Evolutionary conservation across 2,888 invertebrate species (phyloP).

Genomic region (Leucania comma): DNA sequence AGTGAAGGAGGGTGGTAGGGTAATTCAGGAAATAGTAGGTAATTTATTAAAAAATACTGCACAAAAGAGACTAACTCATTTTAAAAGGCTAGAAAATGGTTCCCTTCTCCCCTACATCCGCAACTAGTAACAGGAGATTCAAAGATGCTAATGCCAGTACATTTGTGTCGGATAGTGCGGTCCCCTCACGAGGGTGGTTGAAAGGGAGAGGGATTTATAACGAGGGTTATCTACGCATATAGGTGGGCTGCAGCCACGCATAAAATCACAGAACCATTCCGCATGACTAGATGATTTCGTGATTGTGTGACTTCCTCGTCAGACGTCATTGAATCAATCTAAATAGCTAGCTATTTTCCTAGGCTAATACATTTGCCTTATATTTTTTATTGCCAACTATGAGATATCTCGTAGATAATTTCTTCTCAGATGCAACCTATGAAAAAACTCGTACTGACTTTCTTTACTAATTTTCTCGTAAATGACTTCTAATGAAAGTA

Average conservation of each 20-base stretch:
- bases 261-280: constrained; percentile 31
- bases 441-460: too few relatives aligned
- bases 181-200: constrained; percentile 38
- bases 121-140: constrained; percentile 30
- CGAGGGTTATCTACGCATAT: constrained; percentile 34
- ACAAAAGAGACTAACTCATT: neutral
- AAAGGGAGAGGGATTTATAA: constrained; percentile 39
- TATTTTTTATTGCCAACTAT: too few relatives aligned
- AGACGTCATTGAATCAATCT: neutral
- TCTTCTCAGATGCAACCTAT: too few relatives aligned
- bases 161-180: constrained; percentile 14
- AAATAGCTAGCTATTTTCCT: neutral
- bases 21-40: neutral
- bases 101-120: constrained; percentile 6
- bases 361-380: too few relatives aligned
- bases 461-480: too few relatives aligned
- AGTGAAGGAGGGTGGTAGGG: neutral
- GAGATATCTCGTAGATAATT: too few relatives aligned
- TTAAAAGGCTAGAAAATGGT: constrained; percentile 12
- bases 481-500: too few relatives aligned
- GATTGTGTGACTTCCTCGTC: neutral
- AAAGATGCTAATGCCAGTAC: constrained; percentile 27
- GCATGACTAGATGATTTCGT: constrained; percentile 24
- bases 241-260: constrained; percentile 30
- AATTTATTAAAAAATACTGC: neutral